Evolutionary conservation across 2,113 vertebrate species (phyloP), one percentile per base, ranked within the genome.

Genomic region (Chrysochloris asiatica): DNA sequence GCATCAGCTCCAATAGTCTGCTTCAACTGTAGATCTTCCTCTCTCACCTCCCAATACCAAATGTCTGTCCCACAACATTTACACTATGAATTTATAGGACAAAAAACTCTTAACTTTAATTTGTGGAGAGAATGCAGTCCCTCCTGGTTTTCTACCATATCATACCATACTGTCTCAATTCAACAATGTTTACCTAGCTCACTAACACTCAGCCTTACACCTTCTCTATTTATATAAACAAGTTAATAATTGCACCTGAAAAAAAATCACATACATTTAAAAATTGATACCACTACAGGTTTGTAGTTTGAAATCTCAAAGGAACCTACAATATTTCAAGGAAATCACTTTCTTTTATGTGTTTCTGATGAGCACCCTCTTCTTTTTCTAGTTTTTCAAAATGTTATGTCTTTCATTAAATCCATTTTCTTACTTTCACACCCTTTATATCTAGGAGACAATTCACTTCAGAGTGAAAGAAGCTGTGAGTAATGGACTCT

Each of bases 261-360:
- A 33, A 45, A 52, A 43, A 61, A 69, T 50, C 30, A 77, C 48
- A 45, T 47, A 6, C 63, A 75, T 4, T 3, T 90, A 47, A 48
- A 75, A 12, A 30, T 63, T 45, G 65, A 65, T 22, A 56, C 10
- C 26, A 71, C 36, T 30, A 80, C 21, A 43, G 59, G 9, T 80
- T n/a, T 21, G 28, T 52, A 48, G n/a, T 56, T 86, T 89, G 54
- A 83, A 79, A 80, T 63, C 48, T 80, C 69, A 38, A 69, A 93
- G 48, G 16, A 8, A 86, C 47, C 47, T 79, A 33, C 43, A 87
- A 28, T 75, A 56, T 86, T 50, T 78, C 65, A n/a, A 19, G 5
- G 22, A 8, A 67, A 47, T 79, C 36, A 47, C 41, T 63, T 52
- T 47, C 50, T 75, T n/a, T n/a, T n/a, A 41, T 28, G 47, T 41